A percentile compares a stretch with the other conserved stretches of the same genome.
Evolutionary conservation across 2,888 invertebrate species (phyloP).

Genomic region (Caenorhabditis sp.): DNA sequence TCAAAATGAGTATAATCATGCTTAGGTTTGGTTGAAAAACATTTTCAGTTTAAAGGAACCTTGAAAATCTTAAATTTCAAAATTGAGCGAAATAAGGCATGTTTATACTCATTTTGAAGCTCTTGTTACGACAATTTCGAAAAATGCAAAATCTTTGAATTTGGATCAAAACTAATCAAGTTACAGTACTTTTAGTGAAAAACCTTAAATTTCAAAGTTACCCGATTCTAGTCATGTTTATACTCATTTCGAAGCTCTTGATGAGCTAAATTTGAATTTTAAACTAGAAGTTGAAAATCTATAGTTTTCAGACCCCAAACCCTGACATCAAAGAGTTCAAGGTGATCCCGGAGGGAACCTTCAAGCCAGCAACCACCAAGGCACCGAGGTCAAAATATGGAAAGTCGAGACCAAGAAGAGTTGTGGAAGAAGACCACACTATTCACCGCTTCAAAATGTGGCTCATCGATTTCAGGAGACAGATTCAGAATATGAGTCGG

Average conservation of each 20-base stretch:
- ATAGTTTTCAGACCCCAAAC: neutral
- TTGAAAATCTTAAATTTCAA: neutral
- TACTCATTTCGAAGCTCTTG: too few species aligned
- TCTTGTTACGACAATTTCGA: too few species aligned
- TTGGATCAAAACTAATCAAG: too few species aligned
- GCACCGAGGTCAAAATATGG: neutral
- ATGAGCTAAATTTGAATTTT: too few species aligned
- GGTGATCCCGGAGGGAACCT: slow-evolving; percentile 8
- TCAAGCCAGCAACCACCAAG: neutral
- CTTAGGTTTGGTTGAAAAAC: neutral
- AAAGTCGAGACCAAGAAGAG: neutral
- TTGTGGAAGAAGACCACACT: neutral
- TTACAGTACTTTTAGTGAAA: too few species aligned
- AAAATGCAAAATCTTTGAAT: too few species aligned
- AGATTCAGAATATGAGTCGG: slow-evolving; percentile 17
- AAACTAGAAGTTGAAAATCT: too few species aligned
- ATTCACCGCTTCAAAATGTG: slow-evolving; percentile 9
- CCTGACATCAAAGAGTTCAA: neutral
- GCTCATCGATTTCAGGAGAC: slow-evolving; percentile 3
- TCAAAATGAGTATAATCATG: slow-evolving; percentile 3
- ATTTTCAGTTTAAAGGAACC: neutral
- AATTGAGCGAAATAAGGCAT: neutral
- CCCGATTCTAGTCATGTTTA: too few species aligned
- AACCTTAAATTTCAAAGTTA: too few species aligned
- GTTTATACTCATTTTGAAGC: slow-evolving; percentile 14